phyloP scores from a whole-genome alignment of 2,888 invertebrate genomes.

The Liposcelis brunnea region DNA sequence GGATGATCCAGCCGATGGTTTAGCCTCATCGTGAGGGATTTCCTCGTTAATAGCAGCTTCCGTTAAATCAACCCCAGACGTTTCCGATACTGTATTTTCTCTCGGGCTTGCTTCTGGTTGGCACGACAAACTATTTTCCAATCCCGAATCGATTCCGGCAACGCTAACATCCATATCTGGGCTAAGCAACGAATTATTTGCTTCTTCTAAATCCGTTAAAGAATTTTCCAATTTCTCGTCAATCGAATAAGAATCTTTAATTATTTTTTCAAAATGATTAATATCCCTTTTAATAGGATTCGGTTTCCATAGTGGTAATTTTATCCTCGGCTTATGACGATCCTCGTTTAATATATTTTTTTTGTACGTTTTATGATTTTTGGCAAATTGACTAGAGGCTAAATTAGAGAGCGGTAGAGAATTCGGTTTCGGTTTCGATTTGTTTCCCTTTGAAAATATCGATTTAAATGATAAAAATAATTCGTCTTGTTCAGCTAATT shows the following conservation, averaged over 20 bases:
- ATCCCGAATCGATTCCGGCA: constrained; percentile 31
- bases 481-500: constrained; percentile 35
- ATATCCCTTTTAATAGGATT: background rate
- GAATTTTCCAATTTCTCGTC: background rate
- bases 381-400: constrained; percentile 27
- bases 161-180: constrained; percentile 30
- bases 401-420: constrained; percentile 18
- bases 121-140: constrained; percentile 27
- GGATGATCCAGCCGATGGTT: constrained; percentile 31
- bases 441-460: constrained; percentile 25
- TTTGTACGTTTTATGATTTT: constrained; percentile 17
- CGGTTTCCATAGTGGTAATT: background rate
- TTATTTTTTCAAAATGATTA: background rate
- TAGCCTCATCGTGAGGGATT: constrained; percentile 23
- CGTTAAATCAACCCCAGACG: constrained; percentile 28
- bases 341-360: background rate
- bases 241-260: background rate
- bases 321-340: background rate
- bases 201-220: background rate
- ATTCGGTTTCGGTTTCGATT: constrained; percentile 22
- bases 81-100: constrained; percentile 30
- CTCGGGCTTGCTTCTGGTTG: constrained; percentile 24
- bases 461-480: constrained; percentile 33
- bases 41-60: constrained; percentile 22
- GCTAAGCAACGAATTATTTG: constrained; percentile 6